phyloP scores from a whole-genome alignment of 2,113 vertebrate species.

The Beaufortia kweichowensis region DNA sequence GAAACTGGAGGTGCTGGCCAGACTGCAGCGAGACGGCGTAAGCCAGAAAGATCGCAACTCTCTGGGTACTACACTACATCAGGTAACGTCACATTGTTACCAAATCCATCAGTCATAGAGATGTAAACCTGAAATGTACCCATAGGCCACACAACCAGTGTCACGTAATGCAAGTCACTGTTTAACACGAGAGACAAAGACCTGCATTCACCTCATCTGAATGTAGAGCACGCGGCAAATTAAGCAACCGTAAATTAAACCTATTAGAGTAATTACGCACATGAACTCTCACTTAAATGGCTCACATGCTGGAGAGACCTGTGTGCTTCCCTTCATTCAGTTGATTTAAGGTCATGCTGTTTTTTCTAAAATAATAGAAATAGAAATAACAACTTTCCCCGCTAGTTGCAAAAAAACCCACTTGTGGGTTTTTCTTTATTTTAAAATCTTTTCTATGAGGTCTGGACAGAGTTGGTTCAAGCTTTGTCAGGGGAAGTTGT shows the following conservation, averaged over 20 bases:
- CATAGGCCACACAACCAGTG: background rate
- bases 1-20: slow-evolving; percentile 87
- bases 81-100: slow-evolving; percentile 63
- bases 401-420: slow-evolving; percentile 24
- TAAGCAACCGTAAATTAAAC: slow-evolving; percentile 34
- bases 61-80: slow-evolving; percentile 71
- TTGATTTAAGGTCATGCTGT: background rate
- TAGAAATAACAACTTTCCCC: background rate
- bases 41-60: slow-evolving; percentile 84
- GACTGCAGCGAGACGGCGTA: slow-evolving; percentile 86
- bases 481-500: background rate
- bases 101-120: no score
- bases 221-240: slow-evolving; percentile 32
- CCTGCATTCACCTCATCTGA: slow-evolving; percentile 41
- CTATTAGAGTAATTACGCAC: slow-evolving; percentile 9
- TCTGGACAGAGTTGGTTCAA: background rate
- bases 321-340: background rate
- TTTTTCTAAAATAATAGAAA: background rate
- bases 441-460: background rate
- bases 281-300: background rate
- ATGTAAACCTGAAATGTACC: background rate
- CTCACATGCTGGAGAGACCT: background rate
- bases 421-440: background rate
- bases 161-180: background rate
- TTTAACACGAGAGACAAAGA: slow-evolving; percentile 25